Base-by-base conservation (phyloP, 2,113 vertebrate species). In the Ailuropoda melanoleuca region DNA sequence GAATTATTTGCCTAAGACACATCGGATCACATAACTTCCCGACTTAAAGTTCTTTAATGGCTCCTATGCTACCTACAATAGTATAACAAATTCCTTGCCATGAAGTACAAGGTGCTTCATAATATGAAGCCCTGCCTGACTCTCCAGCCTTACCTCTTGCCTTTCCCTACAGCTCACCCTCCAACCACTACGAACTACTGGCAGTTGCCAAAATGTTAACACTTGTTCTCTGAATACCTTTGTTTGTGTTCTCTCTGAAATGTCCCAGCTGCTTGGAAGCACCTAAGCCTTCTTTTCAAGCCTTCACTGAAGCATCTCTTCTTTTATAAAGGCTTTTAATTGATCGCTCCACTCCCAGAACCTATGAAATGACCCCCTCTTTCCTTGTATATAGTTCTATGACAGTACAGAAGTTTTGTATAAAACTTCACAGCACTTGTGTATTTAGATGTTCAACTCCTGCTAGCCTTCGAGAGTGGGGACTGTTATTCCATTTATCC, bases 231-330 rank as follows among this genome's bases (percentile, higher is more conserved):
- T 77, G 34, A 75, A 9, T 77, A n/a, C 34, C 64, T 95, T 48
- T 62, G 43, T 68, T 56, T 90, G 29, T 37, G 29, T 5, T 43
- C 62, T 90, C 50, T 90, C 55, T 56, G 64, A 81, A 94, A 82
- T 39, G 64, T 46, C 46, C 53, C 6, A 21, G 82, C 23, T 50
- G 29, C 68, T 39, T 68, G 53, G 26, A 91, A 95, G 82, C 24
- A 82, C 66, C 43, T 72, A 91, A 68, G 13, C 48, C 18, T 86
- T 88, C 68, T 97, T 95, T 86, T 93, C 55, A 90, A 95, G 48
- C 19, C 48, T 37, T 37, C 72, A 56, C n/a, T 60, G 53, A 88
- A 68, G 83, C 72, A 75, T 55, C 23, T 37, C 50, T 17, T 92
- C 43, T 93, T 60, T 89, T 53, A 78, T 29, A 85, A 85, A 96